Base-by-base conservation (phyloP, 2,888 invertebrate species). In the Drosophila formosana region DNA sequence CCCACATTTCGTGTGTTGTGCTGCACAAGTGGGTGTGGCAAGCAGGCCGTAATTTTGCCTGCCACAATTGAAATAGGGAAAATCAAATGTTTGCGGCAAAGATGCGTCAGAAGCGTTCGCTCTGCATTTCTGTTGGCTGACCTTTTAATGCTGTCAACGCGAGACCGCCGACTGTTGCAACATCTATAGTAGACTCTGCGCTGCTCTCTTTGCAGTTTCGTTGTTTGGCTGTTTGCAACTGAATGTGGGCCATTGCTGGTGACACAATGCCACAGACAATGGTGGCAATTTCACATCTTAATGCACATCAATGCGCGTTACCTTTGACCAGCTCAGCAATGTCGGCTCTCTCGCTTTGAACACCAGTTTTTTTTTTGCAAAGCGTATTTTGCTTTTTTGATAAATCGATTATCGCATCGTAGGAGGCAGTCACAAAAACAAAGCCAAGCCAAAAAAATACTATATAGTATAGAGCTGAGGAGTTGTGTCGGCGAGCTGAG, bases 231-330 rank as follows among this genome's bases (percentile, higher is more conserved):
- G 56, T 70, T 72, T 72, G 60, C 71, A 55, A 58, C 64, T 49
- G 56, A 58, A 67, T 76, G 83, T 70, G 74, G 78, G 75, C 75
- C 73, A 64, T 68, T 68, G 64, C 74, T 53, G 18, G 53, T n/a
- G 25, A 49, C 66, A 84, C 83, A 80, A 83, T 77, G 74, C 63
- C 9, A 5, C 3, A 23, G n/a, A 88, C 88, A 89, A 89, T 82
- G 78, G 74, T 80, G 89, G 86, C 89, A 89, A 90, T 90, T 90
- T 90, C 88, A 90, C 89, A 90, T 90, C 88, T 89, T 86, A 86
- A 85, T 90, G 80, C 82, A 89, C 89, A 82, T 83, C 78, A 85
- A 88, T 88, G 30, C 78, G 70, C 34, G 34, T 34, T 34, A 61
- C 77, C 78, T 71, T 78, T 78, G 82, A 76, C 75, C 77, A 9